A percentile compares a stretch with the other conserved stretches of the same genome.
Evolutionary conservation across 35 echinoderm and acorn worm genomes (phyloP).

Genomic region (Antedon bifida): DNA sequence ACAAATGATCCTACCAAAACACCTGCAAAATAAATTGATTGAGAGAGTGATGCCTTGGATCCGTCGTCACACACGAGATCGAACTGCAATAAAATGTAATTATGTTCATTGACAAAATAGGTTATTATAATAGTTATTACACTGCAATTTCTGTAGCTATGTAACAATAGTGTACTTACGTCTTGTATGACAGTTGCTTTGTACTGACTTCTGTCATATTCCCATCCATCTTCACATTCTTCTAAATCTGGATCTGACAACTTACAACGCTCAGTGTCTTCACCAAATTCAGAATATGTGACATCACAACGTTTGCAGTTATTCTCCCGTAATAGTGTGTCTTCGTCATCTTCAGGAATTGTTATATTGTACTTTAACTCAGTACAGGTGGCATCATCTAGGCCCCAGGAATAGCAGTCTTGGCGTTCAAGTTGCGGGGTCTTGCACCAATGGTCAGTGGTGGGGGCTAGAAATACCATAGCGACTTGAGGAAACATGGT

Average conservation of each 20-base stretch:
- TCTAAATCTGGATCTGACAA: neutral
- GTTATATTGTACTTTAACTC: neutral
- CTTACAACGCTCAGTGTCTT: neutral
- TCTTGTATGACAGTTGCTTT: slow-evolving; percentile 12
- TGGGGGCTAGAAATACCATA: slow-evolving; percentile 18
- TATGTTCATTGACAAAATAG: no score
- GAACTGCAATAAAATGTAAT: slow-evolving; percentile 24
- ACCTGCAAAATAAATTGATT: slow-evolving; percentile 74
- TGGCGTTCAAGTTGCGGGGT: neutral
- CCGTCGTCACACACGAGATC: slow-evolving; percentile 45
- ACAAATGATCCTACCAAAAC: slow-evolving; percentile 52
- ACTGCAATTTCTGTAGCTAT: no score
- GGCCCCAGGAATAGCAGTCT: neutral
- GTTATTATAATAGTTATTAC: no score
- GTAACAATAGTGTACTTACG: slow-evolving; percentile 3
- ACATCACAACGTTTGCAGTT: neutral
- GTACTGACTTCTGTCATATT: slow-evolving; percentile 27
- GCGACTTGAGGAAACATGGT: slow-evolving; percentile 3
- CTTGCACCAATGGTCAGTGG: slow-evolving; percentile 31
- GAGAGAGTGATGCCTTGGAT: slow-evolving; percentile 15
- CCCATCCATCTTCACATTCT: slow-evolving; percentile 23
- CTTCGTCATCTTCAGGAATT: neutral
- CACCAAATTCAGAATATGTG: neutral
- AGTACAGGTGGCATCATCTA: neutral
- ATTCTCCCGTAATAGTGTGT: neutral